Evolutionary conservation across 1,140 invertebrate genomes (phyloP).

Genomic region (Melipona quadrifasciata): DNA sequence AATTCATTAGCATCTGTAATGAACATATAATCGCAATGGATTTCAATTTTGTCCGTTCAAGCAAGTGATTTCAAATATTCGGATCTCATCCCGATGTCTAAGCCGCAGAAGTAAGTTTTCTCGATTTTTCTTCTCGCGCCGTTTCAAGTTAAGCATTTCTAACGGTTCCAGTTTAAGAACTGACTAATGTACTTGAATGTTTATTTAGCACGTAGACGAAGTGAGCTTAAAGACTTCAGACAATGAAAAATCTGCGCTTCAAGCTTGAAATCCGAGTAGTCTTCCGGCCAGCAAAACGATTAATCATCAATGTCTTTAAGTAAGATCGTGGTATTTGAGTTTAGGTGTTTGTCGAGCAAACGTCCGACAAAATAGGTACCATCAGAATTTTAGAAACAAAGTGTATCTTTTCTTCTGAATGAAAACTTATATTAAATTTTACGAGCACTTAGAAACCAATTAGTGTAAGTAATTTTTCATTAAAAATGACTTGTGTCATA

Average conservation of each 20-base stretch:
- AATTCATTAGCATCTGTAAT: slow-evolving; percentile 16
- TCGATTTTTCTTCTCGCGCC: neutral
- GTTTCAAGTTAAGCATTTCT: neutral
- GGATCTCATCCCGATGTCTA: neutral
- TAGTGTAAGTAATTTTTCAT: no score
- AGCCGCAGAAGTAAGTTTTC: neutral
- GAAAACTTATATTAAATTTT: no score
- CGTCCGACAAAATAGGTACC: neutral
- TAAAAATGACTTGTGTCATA: no score
- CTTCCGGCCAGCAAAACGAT: slow-evolving; percentile 38
- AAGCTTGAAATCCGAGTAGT: slow-evolving; percentile 39
- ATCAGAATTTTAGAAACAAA: neutral
- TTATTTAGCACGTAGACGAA: neutral
- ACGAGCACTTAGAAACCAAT: no score
- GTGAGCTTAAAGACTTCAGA: neutral
- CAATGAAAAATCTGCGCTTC: slow-evolving; percentile 21
- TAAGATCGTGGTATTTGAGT: slow-evolving; percentile 33
- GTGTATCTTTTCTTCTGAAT: no score
- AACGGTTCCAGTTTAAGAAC: neutral
- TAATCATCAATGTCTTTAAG: slow-evolving; percentile 29
- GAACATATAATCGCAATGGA: slow-evolving; percentile 12
- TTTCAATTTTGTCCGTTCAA: slow-evolving; percentile 10
- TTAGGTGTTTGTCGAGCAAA: slow-evolving; percentile 2
- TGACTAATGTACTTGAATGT: slow-evolving; percentile 6
- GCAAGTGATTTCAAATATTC: neutral